Evolutionary conservation across 1,140 invertebrate species (phyloP), one percentile per base, ranked within the genome.

Genomic region (Vollenhovia emeryi): DNA sequence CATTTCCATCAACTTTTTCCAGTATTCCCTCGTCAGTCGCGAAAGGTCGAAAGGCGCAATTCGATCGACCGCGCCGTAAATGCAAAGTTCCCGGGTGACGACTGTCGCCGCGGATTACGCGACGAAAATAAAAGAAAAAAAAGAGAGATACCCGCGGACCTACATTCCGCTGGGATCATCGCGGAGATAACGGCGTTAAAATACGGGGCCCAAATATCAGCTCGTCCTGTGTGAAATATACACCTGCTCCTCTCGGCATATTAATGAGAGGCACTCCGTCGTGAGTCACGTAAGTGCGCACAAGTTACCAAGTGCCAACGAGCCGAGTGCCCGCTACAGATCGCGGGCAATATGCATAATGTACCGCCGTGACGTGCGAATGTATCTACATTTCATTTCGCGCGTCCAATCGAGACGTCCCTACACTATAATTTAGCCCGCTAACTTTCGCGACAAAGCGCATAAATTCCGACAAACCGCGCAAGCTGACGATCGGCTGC

Each of bases 301-400:
- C 78, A 68, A 82, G 78, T 82, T 82, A 82, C 66, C 78, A 73
- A 82, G 78, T 82, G 78, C 78, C 50, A 80, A 80, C 78, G 78
- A 80, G 78, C 50, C 78, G 66, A 80, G 78, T 71, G 78, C 48
- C 48, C 78, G 78, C 66, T 57, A 82, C 69, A 82, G 78, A 82
- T 82, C 78, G 78, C 66, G 78, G 66, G 50, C 66, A 82, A 82
- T 82, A 82, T 82, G 78, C 78, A 82, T 82, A 82, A 82, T 82
- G 78, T 73, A 73, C 50, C 78, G 52, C 30, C 66, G 66, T 73
- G 78, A 73, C 66, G 78, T 71, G 78, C 78, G 78, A 82, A 82
- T 82, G 78, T 82, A 82, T 82, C 78, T 82, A 82, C 78, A 82
- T 82, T 82, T 82, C 78, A 82, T 82, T 82, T 33, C 33, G 50